Base-by-base conservation (phyloP, 2,113 vertebrate species). In the Orientallactaga bullata region DNA sequence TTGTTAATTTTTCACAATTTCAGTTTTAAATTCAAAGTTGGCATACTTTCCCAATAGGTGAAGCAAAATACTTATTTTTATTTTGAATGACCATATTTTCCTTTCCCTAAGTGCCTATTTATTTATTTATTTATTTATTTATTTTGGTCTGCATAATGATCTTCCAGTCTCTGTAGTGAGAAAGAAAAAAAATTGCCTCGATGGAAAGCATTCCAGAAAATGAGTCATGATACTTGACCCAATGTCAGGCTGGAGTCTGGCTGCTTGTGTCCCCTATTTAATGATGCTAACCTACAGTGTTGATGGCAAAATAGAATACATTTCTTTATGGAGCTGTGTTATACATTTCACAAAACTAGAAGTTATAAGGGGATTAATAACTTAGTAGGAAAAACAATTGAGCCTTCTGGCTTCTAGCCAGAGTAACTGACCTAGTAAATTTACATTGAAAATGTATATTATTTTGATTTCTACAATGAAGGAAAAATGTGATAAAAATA, bases 271-370 rank as follows among this genome's bases (percentile, higher is more conserved):
- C 4, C 20, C 35, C 28, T 37, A n/a, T 63, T 85, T 96, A 96
- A 96, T 94, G 86, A 94, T 74, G 63, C 42, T 93, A 88, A 92
- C 55, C 37, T 96, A 58, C 26, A 78, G 65, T 78, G 80, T 69
- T 78, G 63, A 93, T 76, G 37, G 24, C 28, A 17, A 84, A 76
- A 73, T 47, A 7, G 11, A 90, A 83, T 85, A 58, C 66, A 88
- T 82, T 89, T 93, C 55, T 72, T 88, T 37, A 68, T 71, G 63
- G 32, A 96, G 26, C 83, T 20, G 13, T 85, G 35, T 77, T 96
- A 51, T n/a, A 83, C 12, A 81, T 42, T 81, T 97, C 61, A 86
- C 42, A 90, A 68, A 88, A 92, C 5, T 87, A 73, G n/a, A 90
- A 89, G 15, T 71, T 84, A 92, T 58, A 79, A 90, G 6, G 61